Evolutionary conservation across 1,140 invertebrate species (phyloP).

Genomic region (Drosophila seguyi): DNA sequence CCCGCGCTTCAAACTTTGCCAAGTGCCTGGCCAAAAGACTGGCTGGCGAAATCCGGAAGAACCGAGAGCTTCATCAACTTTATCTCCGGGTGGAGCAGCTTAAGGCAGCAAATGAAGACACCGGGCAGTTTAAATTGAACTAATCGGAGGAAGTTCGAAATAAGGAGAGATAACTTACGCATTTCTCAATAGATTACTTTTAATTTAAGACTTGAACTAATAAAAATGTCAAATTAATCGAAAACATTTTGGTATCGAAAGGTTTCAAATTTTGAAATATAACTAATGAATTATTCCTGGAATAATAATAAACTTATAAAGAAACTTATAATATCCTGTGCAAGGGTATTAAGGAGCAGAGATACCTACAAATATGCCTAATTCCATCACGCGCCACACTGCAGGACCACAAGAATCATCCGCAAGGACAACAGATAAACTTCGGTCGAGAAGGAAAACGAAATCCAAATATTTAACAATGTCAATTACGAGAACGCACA

Average conservation of each 20-base stretch:
- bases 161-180: background rate
- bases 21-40: constrained; percentile 19
- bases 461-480: constrained; percentile 83
- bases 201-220: background rate
- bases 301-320: background rate
- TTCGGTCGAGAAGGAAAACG: constrained; percentile 36
- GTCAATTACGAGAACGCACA: constrained; percentile 83
- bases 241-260: background rate
- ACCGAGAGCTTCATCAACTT: constrained; percentile 15
- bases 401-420: constrained; percentile 20
- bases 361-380: constrained; percentile 24
- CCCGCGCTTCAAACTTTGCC: constrained; percentile 52
- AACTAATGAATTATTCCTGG: background rate
- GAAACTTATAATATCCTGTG: too few species aligned
- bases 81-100: background rate
- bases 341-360: too few species aligned
- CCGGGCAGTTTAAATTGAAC: constrained; percentile 14
- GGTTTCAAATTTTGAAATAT: background rate
- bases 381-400: constrained; percentile 22
- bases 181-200: background rate
- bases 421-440: constrained; percentile 51
- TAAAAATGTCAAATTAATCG: background rate
- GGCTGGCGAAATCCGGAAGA: background rate
- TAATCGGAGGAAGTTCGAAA: constrained; percentile 9
- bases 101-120: constrained; percentile 6